Evolutionary conservation across 1,140 invertebrate species (phyloP), one percentile per base, ranked within the genome.

Genomic region (Drosophila ambigua): DNA sequence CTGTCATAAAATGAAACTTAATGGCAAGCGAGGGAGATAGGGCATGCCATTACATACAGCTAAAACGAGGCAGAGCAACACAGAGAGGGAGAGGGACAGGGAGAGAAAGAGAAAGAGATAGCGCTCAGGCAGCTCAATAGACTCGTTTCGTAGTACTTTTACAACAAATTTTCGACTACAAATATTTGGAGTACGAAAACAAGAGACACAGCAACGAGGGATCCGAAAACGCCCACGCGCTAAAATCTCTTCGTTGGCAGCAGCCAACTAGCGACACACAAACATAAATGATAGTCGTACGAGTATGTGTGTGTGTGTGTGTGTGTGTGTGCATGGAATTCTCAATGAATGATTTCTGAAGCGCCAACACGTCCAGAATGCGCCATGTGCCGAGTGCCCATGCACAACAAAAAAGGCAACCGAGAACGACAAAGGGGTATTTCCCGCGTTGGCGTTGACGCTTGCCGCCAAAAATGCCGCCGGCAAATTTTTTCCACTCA

Each of bases 1-100:
- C 83, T 85, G 82, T 85, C 82, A 85, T 85, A 85, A 85, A 85
- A 85, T 87, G 83, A 78, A 87, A 88, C 82, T 79, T 88, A 85
- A 88, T 85, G 83, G 74, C 82, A 46, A 64, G 28, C 77, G 26
- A 73, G 62, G 60, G 67, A 65, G 44, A 61, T 52, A 35, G 48
- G 58, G 72, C 52, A 39, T 39, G 35, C 35, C 35, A 39, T 39
- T 39, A 39, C 35, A 39, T 39, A 74, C 43, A 66, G 45, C 61
- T 15, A 72, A 15, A 31, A 26, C 16, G 7, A n/a, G 43, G n/a
- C 9, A 49, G 16, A 51, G 13, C 45, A 7, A 58, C 16, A 45
- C 0, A 35, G 28, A 39, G 28, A 39, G 15, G 54, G 20, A 9
- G 39, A 59, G 26, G 39, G 8, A 26, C 16, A 54, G 11, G 59